These are phyloP conservation scores for Tragelaphus strepsiceros DNA, from an alignment of 2,113 vertebrate species.

Conservation along the genomic window DNA sequence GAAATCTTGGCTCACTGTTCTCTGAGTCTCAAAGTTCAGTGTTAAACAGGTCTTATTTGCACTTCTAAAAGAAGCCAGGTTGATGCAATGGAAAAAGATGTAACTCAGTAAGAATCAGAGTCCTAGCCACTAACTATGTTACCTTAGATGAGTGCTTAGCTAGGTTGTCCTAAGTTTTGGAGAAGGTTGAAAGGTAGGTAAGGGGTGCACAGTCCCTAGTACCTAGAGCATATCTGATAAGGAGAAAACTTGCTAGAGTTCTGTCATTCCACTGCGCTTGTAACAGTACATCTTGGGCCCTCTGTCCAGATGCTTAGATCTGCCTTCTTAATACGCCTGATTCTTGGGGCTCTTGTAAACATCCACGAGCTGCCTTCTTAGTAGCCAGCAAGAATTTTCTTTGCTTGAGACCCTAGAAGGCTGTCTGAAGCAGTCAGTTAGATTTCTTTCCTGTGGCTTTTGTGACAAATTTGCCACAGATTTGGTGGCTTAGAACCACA, in stretches of 20 bases:
- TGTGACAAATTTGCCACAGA: background rate
- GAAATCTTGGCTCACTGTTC: background rate
- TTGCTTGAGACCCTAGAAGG: background rate
- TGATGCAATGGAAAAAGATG: background rate
- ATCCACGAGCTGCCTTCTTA: rapidly evolving
- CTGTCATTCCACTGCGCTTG: rapidly evolving
- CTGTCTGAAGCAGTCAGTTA: background rate
- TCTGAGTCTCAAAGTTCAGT: background rate
- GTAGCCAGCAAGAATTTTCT: no score
- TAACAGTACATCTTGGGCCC: rapidly evolving
- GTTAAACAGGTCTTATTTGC: background rate
- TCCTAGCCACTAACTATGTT: rapidly evolving
- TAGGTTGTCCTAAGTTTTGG: background rate
- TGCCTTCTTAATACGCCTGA: rapidly evolving
- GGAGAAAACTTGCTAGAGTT: rapidly evolving
- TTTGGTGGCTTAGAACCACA: background rate
- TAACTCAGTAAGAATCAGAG: no score
- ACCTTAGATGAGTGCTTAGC: rapidly evolving
- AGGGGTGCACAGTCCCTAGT: background rate
- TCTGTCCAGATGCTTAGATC: rapidly evolving
- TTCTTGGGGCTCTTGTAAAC: rapidly evolving
- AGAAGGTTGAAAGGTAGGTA: rapidly evolving
- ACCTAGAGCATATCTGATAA: rapidly evolving
- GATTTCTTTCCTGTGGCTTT: background rate
- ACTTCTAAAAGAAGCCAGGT: background rate